Evolutionary conservation across 2,797 vertebrate genomes (phyloP).

Genomic region (Lepus townsendii): DNA sequence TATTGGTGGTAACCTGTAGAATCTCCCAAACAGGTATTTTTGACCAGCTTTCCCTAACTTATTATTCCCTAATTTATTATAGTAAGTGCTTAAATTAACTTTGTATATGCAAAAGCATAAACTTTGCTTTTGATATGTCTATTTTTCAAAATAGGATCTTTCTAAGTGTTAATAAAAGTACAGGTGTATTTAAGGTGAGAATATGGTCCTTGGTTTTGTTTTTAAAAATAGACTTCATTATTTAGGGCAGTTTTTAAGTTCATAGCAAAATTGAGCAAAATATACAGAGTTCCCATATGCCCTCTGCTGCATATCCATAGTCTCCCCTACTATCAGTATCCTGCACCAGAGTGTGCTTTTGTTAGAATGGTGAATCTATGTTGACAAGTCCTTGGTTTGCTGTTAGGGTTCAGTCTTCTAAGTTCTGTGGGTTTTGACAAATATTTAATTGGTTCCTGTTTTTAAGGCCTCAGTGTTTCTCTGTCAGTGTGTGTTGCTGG

Average conservation of each 20-base stretch:
- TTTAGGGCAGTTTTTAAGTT: conserved; percentile 65
- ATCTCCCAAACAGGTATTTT: conserved; percentile 32
- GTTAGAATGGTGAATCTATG: neutral
- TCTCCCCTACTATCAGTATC: neutral
- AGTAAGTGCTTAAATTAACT: conserved; percentile 57
- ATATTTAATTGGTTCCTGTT: neutral
- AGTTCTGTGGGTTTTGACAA: conserved; percentile 49
- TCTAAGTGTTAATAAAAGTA: conserved; percentile 66
- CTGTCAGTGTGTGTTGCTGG: conserved; percentile 52
- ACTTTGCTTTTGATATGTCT: conserved; percentile 34
- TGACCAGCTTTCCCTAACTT: conserved; percentile 33
- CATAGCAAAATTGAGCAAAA: conserved; percentile 25
- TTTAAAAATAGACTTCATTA: neutral
- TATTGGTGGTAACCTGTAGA: conserved; percentile 44
- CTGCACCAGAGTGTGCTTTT: neutral
- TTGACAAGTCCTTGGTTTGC: neutral
- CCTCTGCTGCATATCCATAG: neutral
- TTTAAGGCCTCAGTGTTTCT: conserved; percentile 44
- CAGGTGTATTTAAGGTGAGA: conserved; percentile 54
- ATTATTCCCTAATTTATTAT: conserved; percentile 8
- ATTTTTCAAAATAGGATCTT: conserved; percentile 67
- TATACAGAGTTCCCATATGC: neutral
- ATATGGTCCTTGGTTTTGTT: conserved; percentile 23
- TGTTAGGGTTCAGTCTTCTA: conserved; percentile 17
- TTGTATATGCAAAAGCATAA: conserved; percentile 51